Percentiles rank a stretch among this genome's conserved stretches.
phyloP scores from a whole-genome alignment of 2,113 vertebrate genomes.

The Salvelinus namaycush region DNA sequence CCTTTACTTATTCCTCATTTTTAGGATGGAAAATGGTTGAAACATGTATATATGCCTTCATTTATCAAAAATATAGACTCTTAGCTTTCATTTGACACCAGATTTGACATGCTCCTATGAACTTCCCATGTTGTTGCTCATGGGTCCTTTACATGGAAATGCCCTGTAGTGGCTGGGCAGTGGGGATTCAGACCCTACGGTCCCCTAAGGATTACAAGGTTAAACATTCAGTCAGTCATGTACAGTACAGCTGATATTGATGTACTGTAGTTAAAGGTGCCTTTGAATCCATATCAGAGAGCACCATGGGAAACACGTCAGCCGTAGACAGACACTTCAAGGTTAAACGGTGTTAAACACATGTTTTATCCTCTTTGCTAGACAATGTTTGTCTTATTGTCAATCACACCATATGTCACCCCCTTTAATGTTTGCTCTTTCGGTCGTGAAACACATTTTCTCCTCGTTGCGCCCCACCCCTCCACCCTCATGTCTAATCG shows the following conservation, averaged over 20 bases:
- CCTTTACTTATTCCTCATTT: too few relatives aligned
- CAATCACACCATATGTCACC: slow-evolving; percentile 76
- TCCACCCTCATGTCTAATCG: slow-evolving; percentile 38
- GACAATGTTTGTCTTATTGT: slow-evolving; percentile 73
- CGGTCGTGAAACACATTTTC: slow-evolving; percentile 67
- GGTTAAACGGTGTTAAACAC: slow-evolving; percentile 78
- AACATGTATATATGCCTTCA: too few relatives aligned
- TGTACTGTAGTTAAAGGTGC: slow-evolving; percentile 21
- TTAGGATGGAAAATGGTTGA: too few relatives aligned
- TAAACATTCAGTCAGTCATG: slow-evolving; percentile 30
- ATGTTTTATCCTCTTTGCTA: slow-evolving; percentile 58
- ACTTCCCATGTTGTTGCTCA: too few relatives aligned
- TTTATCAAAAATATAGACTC: too few relatives aligned
- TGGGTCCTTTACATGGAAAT: too few relatives aligned
- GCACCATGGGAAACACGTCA: not conserved
- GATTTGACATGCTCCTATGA: too few relatives aligned
- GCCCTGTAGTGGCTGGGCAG: too few relatives aligned
- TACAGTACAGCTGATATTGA: slow-evolving; percentile 64
- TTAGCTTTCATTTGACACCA: too few relatives aligned
- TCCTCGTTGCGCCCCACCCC: slow-evolving; percentile 24
- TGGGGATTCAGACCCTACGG: slow-evolving; percentile 17
- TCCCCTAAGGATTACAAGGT: slow-evolving; percentile 61
- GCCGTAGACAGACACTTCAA: slow-evolving; percentile 70
- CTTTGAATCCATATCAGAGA: not conserved
- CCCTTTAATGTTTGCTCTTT: slow-evolving; percentile 84